phyloP scores from a whole-genome alignment of 2,888 invertebrate species.

The Holacanthella duospinosa region DNA sequence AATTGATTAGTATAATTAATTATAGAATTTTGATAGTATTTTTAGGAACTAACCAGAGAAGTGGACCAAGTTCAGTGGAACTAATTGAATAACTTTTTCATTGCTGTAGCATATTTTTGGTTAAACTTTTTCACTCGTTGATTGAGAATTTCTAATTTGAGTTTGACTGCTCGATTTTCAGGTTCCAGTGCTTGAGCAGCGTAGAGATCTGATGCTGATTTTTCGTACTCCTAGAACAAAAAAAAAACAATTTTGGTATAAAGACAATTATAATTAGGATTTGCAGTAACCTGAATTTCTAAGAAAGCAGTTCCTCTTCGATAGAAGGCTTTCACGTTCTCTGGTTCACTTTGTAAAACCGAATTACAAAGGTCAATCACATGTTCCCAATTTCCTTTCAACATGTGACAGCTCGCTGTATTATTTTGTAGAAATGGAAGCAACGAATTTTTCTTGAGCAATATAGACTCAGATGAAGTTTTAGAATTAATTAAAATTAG shows the following conservation, averaged over 20 bases:
- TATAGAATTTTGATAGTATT: no score
- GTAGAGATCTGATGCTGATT: constrained; percentile 49
- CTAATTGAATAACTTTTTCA: constrained; percentile 45
- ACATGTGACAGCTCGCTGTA: constrained; percentile 68
- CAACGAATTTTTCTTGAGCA: constrained; percentile 49
- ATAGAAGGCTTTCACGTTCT: constrained; percentile 47
- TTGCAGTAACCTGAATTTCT: constrained; percentile 34
- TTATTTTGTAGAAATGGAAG: constrained; percentile 66
- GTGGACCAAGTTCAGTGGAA: no score
- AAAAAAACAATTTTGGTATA: not conserved
- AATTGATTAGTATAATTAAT: no score
- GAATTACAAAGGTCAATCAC: constrained; percentile 53
- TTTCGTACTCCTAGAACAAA: constrained; percentile 38
- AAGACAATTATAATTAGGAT: not conserved
- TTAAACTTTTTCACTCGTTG: constrained; percentile 52
- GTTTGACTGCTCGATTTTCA: constrained; percentile 52
- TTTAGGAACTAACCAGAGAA: no score
- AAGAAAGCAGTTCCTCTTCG: constrained; percentile 46
- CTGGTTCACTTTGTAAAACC: constrained; percentile 43
- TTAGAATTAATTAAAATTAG: constrained; percentile 47
- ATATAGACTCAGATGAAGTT: constrained; percentile 46
- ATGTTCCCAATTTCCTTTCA: constrained; percentile 54
- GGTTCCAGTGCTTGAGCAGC: constrained; percentile 57
- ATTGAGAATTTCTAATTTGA: constrained; percentile 50
- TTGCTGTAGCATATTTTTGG: constrained; percentile 49